Conservation (phyloP, 2,888 invertebrate genomes). For the Melanostoma scalare region DNA sequence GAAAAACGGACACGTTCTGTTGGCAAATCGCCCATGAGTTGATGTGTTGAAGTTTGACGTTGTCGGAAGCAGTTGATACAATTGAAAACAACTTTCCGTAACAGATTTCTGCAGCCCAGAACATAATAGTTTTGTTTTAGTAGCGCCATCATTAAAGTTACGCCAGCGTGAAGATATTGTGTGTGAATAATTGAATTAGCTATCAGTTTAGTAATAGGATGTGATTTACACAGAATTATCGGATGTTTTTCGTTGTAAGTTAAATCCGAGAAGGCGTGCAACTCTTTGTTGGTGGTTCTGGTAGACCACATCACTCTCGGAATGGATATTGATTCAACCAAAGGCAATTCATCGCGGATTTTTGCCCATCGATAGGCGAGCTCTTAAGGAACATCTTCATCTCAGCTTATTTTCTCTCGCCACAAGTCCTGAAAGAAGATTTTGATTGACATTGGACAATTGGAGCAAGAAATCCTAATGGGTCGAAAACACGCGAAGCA, state of each 20-base stretch:
- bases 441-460: conserved; percentile 50
- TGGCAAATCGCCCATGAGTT: not conserved
- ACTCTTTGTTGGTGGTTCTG: not conserved
- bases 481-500: conserved; percentile 43
- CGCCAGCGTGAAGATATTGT: conserved; percentile 4
- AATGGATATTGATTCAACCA: conserved; percentile 23
- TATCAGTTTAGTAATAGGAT: too few species aligned
- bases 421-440: conserved; percentile 61
- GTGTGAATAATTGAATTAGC: too few species aligned
- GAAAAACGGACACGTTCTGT: conserved; percentile 14
- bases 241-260: conserved; percentile 12
- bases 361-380: conserved; percentile 18
- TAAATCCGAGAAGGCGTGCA: conserved; percentile 18
- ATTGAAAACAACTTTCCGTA: conserved; percentile 7
- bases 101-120: conserved; percentile 13
- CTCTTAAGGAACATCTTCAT: conserved; percentile 46
- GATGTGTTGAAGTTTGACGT: conserved; percentile 7
- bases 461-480: conserved; percentile 59
- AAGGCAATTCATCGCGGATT: conserved; percentile 20
- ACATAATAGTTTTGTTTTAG: conserved; percentile 7
- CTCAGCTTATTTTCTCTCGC: conserved; percentile 58
- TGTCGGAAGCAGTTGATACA: not conserved
- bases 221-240: too few species aligned
- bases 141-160: conserved; percentile 3
- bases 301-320: conserved; percentile 5